phyloP scores from a whole-genome alignment of 2,797 vertebrate genomes.

The Sparidentex hasta region DNA sequence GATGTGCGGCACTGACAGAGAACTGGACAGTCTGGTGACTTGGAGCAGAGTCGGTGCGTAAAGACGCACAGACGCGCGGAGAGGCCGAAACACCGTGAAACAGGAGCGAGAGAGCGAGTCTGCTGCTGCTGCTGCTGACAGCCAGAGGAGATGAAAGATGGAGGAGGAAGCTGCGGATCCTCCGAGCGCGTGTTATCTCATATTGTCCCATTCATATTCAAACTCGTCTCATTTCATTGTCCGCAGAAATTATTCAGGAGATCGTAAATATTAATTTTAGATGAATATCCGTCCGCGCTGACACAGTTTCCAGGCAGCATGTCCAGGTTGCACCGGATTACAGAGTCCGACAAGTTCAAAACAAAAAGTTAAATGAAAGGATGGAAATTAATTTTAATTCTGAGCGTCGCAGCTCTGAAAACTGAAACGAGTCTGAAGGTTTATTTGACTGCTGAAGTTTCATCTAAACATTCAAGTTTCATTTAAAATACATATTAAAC shows the following conservation, averaged over 20 bases:
- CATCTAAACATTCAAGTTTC: neutral
- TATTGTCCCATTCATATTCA: conserved; percentile 69
- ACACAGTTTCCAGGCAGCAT: conserved; percentile 37
- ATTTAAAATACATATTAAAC: neutral
- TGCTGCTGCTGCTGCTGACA: neutral
- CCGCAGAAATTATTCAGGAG: conserved; percentile 79
- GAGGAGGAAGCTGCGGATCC: conserved; percentile 13
- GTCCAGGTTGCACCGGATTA: conserved; percentile 7
- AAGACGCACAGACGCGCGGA: neutral
- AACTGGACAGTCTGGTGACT: fast-evolving
- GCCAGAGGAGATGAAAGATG: neutral
- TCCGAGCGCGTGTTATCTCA: conserved; percentile 50
- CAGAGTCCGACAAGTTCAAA: neutral
- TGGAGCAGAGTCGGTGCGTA: neutral
- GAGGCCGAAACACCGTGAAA: neutral
- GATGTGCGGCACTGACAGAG: neutral
- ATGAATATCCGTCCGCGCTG: conserved; percentile 67
- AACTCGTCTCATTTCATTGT: conserved; percentile 71
- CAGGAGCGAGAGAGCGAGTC: neutral
- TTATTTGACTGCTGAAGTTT: neutral
- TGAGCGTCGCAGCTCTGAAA: neutral
- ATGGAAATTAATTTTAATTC: fast-evolving
- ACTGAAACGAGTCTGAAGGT: no score
- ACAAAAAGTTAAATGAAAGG: neutral
- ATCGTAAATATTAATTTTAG: conserved; percentile 82